phyloP scores from a whole-genome alignment of 2,888 invertebrate species.

The Therioaphis trifolii region DNA sequence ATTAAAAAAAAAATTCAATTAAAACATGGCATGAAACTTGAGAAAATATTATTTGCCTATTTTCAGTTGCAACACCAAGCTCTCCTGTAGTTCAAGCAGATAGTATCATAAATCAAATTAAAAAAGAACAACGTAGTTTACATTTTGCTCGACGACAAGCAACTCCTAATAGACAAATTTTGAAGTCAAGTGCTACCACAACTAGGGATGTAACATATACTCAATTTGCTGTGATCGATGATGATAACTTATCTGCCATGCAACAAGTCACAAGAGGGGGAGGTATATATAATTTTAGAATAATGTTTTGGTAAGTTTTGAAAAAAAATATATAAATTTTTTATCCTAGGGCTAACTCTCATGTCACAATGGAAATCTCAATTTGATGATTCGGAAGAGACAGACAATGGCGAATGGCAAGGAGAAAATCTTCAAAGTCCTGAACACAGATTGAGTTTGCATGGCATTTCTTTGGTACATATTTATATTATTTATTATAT shows the following conservation, averaged over 20 bases:
- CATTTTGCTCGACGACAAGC: slow-evolving; percentile 46
- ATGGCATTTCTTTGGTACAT: slow-evolving; percentile 41
- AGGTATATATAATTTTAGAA: slow-evolving; percentile 67
- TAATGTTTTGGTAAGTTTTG: neutral
- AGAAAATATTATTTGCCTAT: neutral
- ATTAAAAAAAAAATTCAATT: neutral
- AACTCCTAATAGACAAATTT: slow-evolving; percentile 47
- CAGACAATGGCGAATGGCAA: slow-evolving; percentile 94
- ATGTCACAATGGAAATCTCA: slow-evolving; percentile 97
- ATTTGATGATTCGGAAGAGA: slow-evolving; percentile 94
- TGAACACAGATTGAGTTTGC: slow-evolving; percentile 69
- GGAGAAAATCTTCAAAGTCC: slow-evolving; percentile 78
- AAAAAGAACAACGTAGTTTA: slow-evolving; percentile 57
- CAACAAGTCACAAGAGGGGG: slow-evolving; percentile 92
- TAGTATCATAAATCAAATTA: slow-evolving; percentile 39
- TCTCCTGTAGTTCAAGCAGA: slow-evolving; percentile 51
- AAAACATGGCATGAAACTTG: neutral
- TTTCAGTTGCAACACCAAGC: neutral
- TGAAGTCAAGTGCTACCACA: slow-evolving; percentile 58
- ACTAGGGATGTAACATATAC: slow-evolving; percentile 83
- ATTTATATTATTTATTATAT: neutral
- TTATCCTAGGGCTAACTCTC: slow-evolving; percentile 75
- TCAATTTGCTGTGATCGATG: slow-evolving; percentile 92
- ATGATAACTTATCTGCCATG: slow-evolving; percentile 88
- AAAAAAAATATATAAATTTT: neutral